Evolutionary conservation across 2,113 vertebrate genomes (phyloP), one percentile per base, ranked within the genome.

Genomic region (Merops nubicus): DNA sequence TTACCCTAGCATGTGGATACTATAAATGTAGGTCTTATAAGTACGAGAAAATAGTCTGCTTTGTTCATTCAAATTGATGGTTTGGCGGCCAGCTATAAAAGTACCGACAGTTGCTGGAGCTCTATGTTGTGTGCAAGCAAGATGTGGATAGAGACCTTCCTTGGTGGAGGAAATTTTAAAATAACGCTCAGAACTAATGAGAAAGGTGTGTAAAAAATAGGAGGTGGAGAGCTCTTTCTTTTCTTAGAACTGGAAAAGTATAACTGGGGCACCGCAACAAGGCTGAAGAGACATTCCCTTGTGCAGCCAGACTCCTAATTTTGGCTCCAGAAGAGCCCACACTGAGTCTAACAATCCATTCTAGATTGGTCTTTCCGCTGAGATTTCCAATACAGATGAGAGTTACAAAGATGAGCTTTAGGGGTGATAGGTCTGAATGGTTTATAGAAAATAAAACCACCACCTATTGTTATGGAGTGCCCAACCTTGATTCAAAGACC

Each of bases 1-100:
- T 98, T 98, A 97, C 97, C 96, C 92, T 97, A 97, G 97, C 96
- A 97, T 97, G 97, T 85, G 92, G 94, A 97, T 98, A 96, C 93
- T 94, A 97, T 97, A 98, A 97, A 97, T 94, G 95, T 96, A 97
- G 94, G 93, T 94, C 97, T 97, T 95, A 92, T 67, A 95, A 97
- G 88, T 87, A 94, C 25, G 63, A 95, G 92, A 96, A 97, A 98
- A 97, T 96, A 97, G 91, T 94, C 97, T 94, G 87, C 96, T 97
- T 97, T 97, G 94, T 97, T 97, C 96, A 93, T 97, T 96, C 94
- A 98, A 97, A 97, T 94, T 97, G 91, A 96, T 93, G 81, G 92
- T 95, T 97, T 97, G 96, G 91, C 6, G 40, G 80, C 91, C 84
- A 86, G 86, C 65, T 97, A 89, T 81, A 82, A 88, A 97, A 95